A percentile compares a stretch with the other conserved stretches of the same genome.
These are phyloP conservation scores for Bovichtus diacanthus DNA, from an alignment of 2,797 vertebrate genomes.

Conservation along the genomic window DNA sequence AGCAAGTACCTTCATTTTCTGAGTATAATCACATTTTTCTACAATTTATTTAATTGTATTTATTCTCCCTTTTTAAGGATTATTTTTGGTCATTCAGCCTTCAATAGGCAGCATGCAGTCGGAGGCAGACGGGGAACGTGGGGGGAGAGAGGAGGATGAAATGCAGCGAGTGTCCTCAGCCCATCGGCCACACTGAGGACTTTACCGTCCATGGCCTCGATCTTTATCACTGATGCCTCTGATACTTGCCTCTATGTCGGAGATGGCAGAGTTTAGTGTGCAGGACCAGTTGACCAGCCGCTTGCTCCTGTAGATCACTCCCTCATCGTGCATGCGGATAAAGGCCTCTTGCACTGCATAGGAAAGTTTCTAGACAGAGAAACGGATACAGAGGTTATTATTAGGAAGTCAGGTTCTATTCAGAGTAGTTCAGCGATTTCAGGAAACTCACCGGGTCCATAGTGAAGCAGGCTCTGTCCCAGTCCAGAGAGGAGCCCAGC, in stretches of 20 bases:
- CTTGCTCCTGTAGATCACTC: slow-evolving; percentile 93
- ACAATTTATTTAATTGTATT: too few relatives aligned
- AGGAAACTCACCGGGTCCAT: slow-evolving; percentile 89
- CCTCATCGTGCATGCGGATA: slow-evolving; percentile 90
- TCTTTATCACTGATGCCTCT: background rate
- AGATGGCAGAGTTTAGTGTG: slow-evolving; percentile 94
- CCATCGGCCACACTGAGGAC: too few relatives aligned
- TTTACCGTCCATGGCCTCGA: too few relatives aligned
- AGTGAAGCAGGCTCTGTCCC: slow-evolving; percentile 95
- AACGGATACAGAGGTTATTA: background rate
- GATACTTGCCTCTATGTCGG: slow-evolving; percentile 88
- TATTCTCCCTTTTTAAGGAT: too few relatives aligned
- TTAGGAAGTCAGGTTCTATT: background rate
- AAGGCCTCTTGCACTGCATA: slow-evolving; percentile 92
- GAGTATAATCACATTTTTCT: background rate
- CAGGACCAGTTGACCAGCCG: slow-evolving; percentile 97
- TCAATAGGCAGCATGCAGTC: background rate
- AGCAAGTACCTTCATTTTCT: background rate
- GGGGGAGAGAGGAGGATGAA: background rate
- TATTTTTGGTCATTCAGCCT: background rate
- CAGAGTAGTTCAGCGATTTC: background rate
- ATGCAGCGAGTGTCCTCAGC: too few relatives aligned
- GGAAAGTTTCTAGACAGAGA: slow-evolving; percentile 89
- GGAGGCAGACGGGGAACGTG: background rate
- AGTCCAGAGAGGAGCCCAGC: slow-evolving; percentile 93